phyloP scores from a whole-genome alignment of 2,797 vertebrate genomes.

The Sebastes nivosus region DNA sequence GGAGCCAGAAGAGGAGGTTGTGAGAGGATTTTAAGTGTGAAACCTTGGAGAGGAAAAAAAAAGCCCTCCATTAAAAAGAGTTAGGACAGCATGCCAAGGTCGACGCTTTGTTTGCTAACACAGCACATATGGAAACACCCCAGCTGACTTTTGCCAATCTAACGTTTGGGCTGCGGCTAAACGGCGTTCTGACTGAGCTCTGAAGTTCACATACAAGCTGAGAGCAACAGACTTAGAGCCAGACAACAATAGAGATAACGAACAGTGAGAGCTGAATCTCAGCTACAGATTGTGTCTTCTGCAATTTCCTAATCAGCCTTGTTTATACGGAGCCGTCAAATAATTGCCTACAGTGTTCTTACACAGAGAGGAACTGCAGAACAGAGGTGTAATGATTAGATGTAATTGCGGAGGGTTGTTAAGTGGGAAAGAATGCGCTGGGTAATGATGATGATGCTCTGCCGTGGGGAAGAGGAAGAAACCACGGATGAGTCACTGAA shows the following conservation, averaged over 20 bases:
- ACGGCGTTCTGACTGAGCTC: constrained; percentile 13
- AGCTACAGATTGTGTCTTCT: background rate
- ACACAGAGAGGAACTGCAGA: background rate
- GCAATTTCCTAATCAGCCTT: background rate
- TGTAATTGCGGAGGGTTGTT: constrained; percentile 34
- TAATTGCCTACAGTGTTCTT: background rate
- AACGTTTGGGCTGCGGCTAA: constrained; percentile 47
- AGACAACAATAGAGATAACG: constrained; percentile 5
- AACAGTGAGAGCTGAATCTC: constrained; percentile 1
- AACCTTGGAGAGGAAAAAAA: constrained; percentile 13
- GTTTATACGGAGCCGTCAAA: constrained; percentile 8
- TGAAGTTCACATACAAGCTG: constrained; percentile 41
- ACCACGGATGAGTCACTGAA: constrained; percentile 39
- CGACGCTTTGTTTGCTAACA: constrained; percentile 53
- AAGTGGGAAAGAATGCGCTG: constrained; percentile 30
- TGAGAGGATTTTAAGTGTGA: constrained; percentile 30
- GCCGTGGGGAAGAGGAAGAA: constrained; percentile 10
- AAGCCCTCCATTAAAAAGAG: constrained; percentile 3
- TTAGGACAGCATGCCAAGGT: constrained; percentile 54
- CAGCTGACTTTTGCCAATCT: constrained; percentile 38
- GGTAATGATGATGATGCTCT: constrained; percentile 19
- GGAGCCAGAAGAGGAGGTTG: constrained; percentile 35
- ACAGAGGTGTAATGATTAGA: constrained; percentile 38
- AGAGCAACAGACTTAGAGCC: background rate
- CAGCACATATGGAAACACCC: constrained; percentile 66